Evolutionary conservation across 2,113 vertebrate species (phyloP).

Genomic region (Chamaea fasciata): DNA sequence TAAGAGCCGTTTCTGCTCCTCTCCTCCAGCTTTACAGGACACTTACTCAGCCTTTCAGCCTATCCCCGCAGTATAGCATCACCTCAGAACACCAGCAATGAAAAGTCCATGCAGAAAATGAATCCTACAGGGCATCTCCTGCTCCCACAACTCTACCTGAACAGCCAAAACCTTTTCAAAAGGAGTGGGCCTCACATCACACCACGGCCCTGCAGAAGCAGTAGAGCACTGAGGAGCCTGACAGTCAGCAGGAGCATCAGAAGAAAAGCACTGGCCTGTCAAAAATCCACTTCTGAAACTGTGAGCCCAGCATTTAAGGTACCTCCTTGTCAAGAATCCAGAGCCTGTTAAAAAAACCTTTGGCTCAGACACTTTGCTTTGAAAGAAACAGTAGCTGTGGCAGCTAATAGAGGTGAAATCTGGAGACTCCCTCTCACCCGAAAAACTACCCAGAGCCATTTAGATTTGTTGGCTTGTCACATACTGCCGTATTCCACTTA

Average conservation of each 20-base stretch:
- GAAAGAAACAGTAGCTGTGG: neutral
- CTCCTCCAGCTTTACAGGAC: neutral
- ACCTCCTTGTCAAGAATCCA: neutral
- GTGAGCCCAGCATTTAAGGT: neutral
- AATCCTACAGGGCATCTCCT: neutral
- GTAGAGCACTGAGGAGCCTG: neutral
- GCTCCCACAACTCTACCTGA: neutral
- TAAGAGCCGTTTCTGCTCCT: neutral
- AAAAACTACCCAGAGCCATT: neutral
- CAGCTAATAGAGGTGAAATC: neutral
- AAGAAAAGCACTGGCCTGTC: neutral
- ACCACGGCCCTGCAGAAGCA: neutral
- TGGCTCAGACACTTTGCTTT: neutral
- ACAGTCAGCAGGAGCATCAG: neutral
- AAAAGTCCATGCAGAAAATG: fast-evolving
- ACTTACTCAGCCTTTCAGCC: neutral
- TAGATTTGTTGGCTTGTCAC: neutral
- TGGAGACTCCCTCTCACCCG: neutral
- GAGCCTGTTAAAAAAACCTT: neutral
- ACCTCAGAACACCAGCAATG: neutral
- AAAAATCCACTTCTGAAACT: neutral
- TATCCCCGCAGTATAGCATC: neutral
- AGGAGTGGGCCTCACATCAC: neutral
- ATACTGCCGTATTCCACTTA: neutral
- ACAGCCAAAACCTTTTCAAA: neutral